These are phyloP conservation scores for Mystacornis crossleyi DNA, from an alignment of 2,113 vertebrate species.

Conservation along the genomic window DNA sequence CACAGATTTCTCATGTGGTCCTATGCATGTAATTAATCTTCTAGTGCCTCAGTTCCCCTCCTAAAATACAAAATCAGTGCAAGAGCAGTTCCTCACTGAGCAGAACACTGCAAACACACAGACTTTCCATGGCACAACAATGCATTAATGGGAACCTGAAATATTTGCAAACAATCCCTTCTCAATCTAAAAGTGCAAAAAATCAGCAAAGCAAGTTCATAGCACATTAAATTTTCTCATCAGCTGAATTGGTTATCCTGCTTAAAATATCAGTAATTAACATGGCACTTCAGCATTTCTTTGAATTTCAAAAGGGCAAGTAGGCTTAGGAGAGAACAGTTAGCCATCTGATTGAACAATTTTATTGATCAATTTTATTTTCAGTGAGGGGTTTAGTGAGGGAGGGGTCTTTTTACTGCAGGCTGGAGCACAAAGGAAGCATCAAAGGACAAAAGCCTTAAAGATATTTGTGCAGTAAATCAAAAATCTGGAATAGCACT, in stretches of 20 bases:
- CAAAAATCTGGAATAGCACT: background rate
- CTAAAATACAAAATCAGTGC: background rate
- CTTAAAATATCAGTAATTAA: background rate
- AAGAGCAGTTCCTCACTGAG: background rate
- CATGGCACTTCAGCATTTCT: background rate
- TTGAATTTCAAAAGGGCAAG: background rate
- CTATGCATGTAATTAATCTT: background rate
- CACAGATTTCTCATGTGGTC: background rate
- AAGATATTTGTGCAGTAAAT: background rate
- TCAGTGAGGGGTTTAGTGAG: background rate
- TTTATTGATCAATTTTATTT: background rate
- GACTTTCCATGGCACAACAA: background rate
- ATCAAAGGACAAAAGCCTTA: background rate
- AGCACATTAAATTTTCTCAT: background rate
- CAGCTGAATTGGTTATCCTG: background rate
- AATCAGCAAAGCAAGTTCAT: background rate
- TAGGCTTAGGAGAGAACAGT: background rate
- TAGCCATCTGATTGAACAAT: background rate
- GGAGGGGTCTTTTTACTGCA: background rate
- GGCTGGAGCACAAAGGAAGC: background rate
- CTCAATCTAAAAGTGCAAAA: background rate
- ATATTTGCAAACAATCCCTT: background rate
- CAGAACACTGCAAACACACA: background rate
- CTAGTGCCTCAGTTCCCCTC: background rate
- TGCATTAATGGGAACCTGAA: background rate